phyloP scores from a whole-genome alignment of 1,140 invertebrate species.

The Capitella teleta region DNA sequence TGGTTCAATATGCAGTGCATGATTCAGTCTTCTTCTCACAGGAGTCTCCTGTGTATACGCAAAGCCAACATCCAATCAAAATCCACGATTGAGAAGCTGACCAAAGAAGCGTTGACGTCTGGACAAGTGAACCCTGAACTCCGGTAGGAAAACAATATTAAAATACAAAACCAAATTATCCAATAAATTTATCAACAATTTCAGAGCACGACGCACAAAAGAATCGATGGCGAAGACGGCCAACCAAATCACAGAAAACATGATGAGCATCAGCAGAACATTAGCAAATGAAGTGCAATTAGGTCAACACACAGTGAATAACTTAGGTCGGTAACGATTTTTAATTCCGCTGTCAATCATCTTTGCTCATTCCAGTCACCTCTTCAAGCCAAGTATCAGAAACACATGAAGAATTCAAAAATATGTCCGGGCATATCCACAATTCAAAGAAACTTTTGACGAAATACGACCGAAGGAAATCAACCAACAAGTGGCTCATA shows the following conservation, averaged over 20 bases:
- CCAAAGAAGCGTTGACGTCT: too few relatives aligned
- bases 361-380: conserved; percentile 2
- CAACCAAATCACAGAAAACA: conserved; percentile 56
- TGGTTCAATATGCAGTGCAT: background rate
- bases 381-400: conserved; percentile 43
- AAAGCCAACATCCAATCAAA: background rate
- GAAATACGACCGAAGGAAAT: conserved; percentile 85
- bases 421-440: conserved; percentile 71
- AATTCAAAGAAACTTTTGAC: conserved; percentile 81
- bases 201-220: too few relatives aligned
- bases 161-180: too few relatives aligned
- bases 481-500: conserved; percentile 86
- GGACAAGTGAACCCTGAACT: too few relatives aligned
- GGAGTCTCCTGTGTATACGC: conserved; percentile 3
- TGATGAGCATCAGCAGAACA: conserved; percentile 69
- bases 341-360: background rate
- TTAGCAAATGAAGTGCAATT: conserved; percentile 73
- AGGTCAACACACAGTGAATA: conserved; percentile 71
- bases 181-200: too few relatives aligned
- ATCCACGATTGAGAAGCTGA: too few relatives aligned
- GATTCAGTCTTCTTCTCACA: background rate
- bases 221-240: conserved; percentile 25
- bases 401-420: conserved; percentile 72
- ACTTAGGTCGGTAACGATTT: conserved; percentile 50
- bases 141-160: too few relatives aligned